Conservation (phyloP, 2,797 vertebrate genomes). For the Pangasius larnaudii region DNA sequence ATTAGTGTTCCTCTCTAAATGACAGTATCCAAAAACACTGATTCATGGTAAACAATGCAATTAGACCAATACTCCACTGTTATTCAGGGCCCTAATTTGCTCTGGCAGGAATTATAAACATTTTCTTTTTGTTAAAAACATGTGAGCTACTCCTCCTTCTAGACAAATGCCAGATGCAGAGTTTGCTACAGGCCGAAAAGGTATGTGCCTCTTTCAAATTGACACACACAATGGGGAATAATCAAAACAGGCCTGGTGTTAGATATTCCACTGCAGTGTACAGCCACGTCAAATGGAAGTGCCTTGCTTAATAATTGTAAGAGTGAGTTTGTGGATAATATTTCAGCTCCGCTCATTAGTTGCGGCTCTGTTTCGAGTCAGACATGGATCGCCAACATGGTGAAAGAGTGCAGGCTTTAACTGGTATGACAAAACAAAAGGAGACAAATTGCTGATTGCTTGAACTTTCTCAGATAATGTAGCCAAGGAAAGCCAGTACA, state of each 20-base stretch:
- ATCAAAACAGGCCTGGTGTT: conserved; percentile 62
- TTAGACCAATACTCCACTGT: conserved; percentile 62
- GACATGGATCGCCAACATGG: conserved; percentile 60
- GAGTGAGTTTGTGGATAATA: conserved; percentile 71
- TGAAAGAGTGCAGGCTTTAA: conserved; percentile 66
- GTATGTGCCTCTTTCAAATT: conserved; percentile 45
- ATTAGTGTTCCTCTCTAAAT: conserved; percentile 60
- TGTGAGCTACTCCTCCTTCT: conserved; percentile 45
- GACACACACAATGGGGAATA: conserved; percentile 49
- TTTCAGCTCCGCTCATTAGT: conserved; percentile 69
- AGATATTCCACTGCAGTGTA: conserved; percentile 62
- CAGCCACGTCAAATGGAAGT: conserved; percentile 51
- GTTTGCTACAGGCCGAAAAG: conserved; percentile 55
- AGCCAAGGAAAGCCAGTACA: conserved; percentile 47
- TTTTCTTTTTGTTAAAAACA: conserved; percentile 62
- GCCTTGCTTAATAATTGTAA: conserved; percentile 55
- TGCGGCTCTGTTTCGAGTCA: conserved; percentile 70
- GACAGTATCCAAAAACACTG: conserved; percentile 45
- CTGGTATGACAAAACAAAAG: conserved; percentile 71
- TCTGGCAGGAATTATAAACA: conserved; percentile 67
- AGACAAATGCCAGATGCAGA: conserved; percentile 69
- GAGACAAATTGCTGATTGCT: conserved; percentile 65
- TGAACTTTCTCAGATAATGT: conserved; percentile 54
- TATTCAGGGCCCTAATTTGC: conserved; percentile 58
- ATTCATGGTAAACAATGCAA: conserved; percentile 66